Percentiles rank a stretch among this genome's conserved stretches.
Conservation (phyloP, 2,888 invertebrate genomes). For the Watsonalla binaria region DNA sequence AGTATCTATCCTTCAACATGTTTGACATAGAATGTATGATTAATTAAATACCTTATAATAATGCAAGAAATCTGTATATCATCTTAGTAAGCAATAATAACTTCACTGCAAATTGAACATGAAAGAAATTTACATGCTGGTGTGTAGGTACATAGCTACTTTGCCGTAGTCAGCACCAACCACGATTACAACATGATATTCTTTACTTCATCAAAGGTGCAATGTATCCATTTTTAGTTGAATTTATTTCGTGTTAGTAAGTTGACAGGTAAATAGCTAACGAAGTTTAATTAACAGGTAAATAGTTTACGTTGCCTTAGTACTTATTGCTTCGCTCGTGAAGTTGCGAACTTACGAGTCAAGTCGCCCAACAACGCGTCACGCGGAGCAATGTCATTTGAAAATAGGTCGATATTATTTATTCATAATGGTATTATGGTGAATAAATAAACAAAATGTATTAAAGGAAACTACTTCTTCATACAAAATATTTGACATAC, state of each 20-base stretch:
- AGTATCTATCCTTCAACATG: background rate
- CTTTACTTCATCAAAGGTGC: background rate
- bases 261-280: no score
- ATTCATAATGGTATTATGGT: conserved; percentile 3
- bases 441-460: background rate
- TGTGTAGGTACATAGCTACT: background rate
- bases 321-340: background rate
- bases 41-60: background rate
- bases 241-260: no score
- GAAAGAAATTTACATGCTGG: background rate
- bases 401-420: conserved; percentile 59
- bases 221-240: background rate
- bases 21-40: background rate
- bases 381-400: conserved; percentile 69
- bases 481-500: no score
- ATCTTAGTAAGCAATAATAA: conserved; percentile 1
- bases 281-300: no score
- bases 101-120: background rate
- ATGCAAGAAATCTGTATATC: background rate
- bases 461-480: background rate
- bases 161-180: background rate
- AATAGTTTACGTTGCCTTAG: background rate
- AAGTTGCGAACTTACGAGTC: background rate
- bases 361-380: conserved; percentile 53
- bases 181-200: background rate